Conservation (phyloP, 2,113 vertebrate genomes). For the Erpornis zantholeuca region DNA sequence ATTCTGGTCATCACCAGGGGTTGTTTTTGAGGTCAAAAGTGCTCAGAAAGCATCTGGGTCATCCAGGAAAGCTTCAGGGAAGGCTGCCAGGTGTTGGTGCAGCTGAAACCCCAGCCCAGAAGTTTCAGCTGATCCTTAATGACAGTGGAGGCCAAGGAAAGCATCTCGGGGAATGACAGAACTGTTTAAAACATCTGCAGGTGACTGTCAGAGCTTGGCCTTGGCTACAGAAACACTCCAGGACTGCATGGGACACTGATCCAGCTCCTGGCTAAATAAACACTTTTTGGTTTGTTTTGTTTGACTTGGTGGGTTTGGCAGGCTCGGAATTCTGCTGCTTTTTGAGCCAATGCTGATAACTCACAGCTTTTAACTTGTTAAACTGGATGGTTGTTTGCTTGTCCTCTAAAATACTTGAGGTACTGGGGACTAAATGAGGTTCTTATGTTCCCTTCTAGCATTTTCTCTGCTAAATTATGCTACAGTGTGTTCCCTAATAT, state of each 20-base stretch:
- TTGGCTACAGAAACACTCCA: neutral
- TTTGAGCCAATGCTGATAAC: neutral
- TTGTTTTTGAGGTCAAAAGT: neutral
- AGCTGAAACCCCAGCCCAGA: neutral
- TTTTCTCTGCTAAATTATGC: neutral
- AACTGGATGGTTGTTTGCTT: neutral
- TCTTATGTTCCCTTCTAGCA: neutral
- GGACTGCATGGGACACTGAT: neutral
- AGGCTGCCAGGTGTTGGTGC: neutral
- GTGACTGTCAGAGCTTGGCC: neutral
- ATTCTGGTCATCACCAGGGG: neutral
- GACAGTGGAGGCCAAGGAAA: neutral
- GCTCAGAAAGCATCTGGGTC: neutral
- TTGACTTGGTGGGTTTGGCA: neutral
- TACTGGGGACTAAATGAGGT: neutral
- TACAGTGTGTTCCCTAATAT: rapidly evolving
- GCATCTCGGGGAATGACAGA: neutral
- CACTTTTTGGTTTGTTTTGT: neutral
- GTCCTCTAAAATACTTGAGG: neutral
- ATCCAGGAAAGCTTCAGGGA: neutral
- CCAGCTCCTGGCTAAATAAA: neutral
- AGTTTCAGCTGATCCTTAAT: neutral
- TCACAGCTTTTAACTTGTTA: neutral
- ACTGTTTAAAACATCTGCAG: neutral
- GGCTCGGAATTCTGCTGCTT: neutral